Evolutionary conservation across 2,113 vertebrate genomes (phyloP).

Genomic region (Ciconia boyciana): DNA sequence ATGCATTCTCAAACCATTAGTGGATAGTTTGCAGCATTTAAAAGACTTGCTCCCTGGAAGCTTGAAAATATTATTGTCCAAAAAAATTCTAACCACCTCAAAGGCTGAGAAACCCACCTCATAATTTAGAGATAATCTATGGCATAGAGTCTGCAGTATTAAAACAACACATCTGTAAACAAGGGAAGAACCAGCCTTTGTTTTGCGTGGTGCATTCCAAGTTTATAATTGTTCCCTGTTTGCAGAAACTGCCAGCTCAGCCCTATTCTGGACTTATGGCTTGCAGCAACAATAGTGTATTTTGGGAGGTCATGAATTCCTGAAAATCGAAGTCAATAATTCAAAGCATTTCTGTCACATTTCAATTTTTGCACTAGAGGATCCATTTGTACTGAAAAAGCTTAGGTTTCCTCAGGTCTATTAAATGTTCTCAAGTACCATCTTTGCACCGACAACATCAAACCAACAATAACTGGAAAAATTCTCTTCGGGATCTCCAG

Average conservation of each 20-base stretch:
- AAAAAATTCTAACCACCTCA: neutral
- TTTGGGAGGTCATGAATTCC: neutral
- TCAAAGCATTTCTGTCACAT: neutral
- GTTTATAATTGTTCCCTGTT: neutral
- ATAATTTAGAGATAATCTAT: neutral
- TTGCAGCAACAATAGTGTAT: neutral
- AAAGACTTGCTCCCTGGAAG: neutral
- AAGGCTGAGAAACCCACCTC: neutral
- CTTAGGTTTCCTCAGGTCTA: accelerated
- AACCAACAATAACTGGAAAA: neutral
- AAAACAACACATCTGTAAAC: neutral
- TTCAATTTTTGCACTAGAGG: neutral
- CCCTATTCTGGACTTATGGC: neutral
- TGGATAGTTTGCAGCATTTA: neutral
- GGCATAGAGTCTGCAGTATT: neutral
- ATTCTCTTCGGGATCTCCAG: neutral
- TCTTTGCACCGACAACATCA: neutral
- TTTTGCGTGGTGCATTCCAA: neutral
- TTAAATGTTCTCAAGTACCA: neutral
- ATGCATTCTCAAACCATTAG: neutral
- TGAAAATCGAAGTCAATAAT: neutral
- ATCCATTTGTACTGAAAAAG: neutral
- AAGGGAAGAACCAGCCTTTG: neutral
- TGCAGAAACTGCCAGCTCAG: neutral
- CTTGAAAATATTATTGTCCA: neutral